These are phyloP conservation scores for Drosophila falleni DNA, from an alignment of 2,888 invertebrate genomes.

Conservation along the genomic window DNA sequence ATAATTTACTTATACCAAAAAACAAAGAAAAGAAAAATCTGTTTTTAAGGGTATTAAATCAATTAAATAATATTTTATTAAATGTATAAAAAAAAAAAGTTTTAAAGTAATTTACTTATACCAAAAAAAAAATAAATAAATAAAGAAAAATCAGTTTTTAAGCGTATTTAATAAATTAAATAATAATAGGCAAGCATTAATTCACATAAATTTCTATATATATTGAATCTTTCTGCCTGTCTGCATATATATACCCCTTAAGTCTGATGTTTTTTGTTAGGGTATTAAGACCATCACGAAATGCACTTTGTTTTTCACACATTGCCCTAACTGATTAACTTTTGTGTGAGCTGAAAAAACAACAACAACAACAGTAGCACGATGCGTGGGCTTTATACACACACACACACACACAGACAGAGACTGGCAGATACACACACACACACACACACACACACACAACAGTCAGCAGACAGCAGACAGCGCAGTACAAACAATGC, in stretches of 20 bases:
- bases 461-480: slow-evolving; percentile 42
- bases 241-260: background rate
- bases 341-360: slow-evolving; percentile 75
- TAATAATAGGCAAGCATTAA: no score
- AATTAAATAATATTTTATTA: no score
- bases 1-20: no score
- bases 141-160: no score
- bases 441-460: slow-evolving; percentile 15
- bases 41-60: no score
- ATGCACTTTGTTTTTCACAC: slow-evolving; percentile 84
- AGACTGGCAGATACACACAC: background rate
- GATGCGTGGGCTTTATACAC: slow-evolving; percentile 66
- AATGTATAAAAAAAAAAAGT: no score
- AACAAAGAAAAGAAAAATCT: no score
- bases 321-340: slow-evolving; percentile 81
- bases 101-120: no score
- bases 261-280: background rate
- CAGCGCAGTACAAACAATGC: slow-evolving; percentile 57
- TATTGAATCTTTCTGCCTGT: no score
- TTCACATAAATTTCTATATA: no score
- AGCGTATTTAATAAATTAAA: no score
- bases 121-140: no score
- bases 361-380: slow-evolving; percentile 24
- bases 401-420: slow-evolving; percentile 38
- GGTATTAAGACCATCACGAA: slow-evolving; percentile 45